Evolutionary conservation across 2,113 vertebrate genomes (phyloP), one percentile per base, ranked within the genome.

Genomic region (Corythornis madagascariensis): DNA sequence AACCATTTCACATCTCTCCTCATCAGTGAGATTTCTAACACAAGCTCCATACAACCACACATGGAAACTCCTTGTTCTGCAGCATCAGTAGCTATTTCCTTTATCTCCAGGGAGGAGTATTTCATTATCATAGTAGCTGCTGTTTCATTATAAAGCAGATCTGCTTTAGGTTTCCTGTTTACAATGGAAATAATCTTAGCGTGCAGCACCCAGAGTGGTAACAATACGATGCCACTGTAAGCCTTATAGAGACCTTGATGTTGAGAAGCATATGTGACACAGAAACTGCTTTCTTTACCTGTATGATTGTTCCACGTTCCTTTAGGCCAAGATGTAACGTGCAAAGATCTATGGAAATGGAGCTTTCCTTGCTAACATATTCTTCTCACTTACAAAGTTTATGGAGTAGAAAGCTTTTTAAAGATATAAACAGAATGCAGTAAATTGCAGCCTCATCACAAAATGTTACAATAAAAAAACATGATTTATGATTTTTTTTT

Each of bases 361-460:
- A 82, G 19, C 42, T 43, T 82, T 69, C 60, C 18, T 42, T 84
- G 63, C 28, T 82, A 76, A 90, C 42, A 26, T 57, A 56, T 60
- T 71, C 57, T 88, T 88, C 29, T 74, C 6, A 1, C 71, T 85
- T 57, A 60, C 52, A 48, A 94, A 71, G 60, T 71, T 83, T 77
- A 71, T 31, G 52, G 67, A 76, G 29, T 73, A 77, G 72, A 85
- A 88, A 78, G 77, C 70, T 92, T 92, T 88, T 66, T 25, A 82
- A 92, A 86, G 63, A 55, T 40, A 69, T 24, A 90, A 87, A 79
- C 67, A 89, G 59, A 87, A 87, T 73, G 70, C 45, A 83, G 74
- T n/a, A 74, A 92, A 96, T 38, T 83, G 82, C 60, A 89, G 60
- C 52, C 60, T 72, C 35, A 48, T 89, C 60, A 79, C 1, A 7